phyloP scores from a whole-genome alignment of 2,888 invertebrate genomes.

The Oligia fasciuncula region DNA sequence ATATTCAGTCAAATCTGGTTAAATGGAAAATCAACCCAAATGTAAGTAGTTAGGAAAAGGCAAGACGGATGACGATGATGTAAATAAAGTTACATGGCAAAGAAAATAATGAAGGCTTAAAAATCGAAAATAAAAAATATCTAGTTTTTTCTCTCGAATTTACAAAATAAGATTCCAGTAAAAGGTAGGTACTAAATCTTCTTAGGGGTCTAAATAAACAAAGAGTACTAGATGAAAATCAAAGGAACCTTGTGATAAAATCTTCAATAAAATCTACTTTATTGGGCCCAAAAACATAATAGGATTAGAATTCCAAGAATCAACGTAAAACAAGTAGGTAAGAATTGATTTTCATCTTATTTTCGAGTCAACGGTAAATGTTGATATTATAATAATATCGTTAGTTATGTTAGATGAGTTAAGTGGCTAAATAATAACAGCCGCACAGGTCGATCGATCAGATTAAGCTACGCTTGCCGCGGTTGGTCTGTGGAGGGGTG shows the following conservation, averaged over 20 bases:
- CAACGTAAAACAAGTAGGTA: neutral
- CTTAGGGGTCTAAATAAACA: slow-evolving; percentile 34
- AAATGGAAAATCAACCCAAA: neutral
- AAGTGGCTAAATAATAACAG: too few species aligned
- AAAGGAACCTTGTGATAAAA: slow-evolving; percentile 33
- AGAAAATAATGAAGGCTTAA: neutral
- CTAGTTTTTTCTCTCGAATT: neutral
- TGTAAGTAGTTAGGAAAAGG: neutral
- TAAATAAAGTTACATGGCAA: neutral
- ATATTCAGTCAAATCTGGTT: neutral
- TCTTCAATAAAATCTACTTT: slow-evolving; percentile 34
- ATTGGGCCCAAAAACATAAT: slow-evolving; percentile 23
- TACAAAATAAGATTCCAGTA: neutral
- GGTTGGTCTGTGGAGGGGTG: too few species aligned
- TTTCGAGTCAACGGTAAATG: neutral
- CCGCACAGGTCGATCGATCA: too few species aligned
- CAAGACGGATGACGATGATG: neutral
- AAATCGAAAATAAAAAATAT: neutral
- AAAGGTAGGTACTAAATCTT: neutral
- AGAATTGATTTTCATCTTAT: neutral
- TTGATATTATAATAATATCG: too few species aligned
- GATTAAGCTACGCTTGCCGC: too few species aligned
- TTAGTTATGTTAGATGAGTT: too few species aligned
- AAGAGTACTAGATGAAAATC: slow-evolving; percentile 20
- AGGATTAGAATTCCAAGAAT: slow-evolving; percentile 10